Conservation (phyloP, 2,797 vertebrate genomes). For the Neosilurus mollespiculum region DNA sequence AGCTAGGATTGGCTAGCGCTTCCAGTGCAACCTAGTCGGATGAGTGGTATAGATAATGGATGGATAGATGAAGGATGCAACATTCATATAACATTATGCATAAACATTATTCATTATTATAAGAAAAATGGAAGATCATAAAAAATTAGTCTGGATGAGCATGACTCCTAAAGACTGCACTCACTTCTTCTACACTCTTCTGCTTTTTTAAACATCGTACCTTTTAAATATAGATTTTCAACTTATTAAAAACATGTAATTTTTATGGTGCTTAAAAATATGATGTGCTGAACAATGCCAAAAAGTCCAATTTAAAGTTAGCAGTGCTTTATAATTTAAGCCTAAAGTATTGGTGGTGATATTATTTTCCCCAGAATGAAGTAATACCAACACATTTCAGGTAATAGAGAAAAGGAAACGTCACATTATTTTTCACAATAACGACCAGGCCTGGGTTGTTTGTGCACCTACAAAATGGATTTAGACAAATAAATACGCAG, state of each 20-base stretch:
- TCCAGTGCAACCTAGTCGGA: too few species aligned
- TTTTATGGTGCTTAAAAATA: neutral
- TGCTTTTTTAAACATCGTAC: neutral
- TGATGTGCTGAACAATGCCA: neutral
- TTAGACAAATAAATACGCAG: constrained; percentile 41
- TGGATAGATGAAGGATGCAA: too few species aligned
- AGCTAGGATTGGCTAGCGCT: too few species aligned
- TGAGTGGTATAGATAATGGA: too few species aligned
- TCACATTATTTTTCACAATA: constrained; percentile 42
- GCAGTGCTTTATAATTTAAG: constrained; percentile 36
- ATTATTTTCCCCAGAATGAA: constrained; percentile 22
- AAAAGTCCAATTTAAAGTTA: constrained; percentile 14
- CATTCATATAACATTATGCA: neutral
- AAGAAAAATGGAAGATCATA: neutral
- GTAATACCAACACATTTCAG: constrained; percentile 22
- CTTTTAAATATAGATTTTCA: neutral
- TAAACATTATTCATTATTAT: neutral
- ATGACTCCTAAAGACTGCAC: neutral
- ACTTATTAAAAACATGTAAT: neutral
- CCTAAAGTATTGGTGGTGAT: constrained; percentile 35
- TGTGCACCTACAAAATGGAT: constrained; percentile 38
- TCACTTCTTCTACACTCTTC: constrained; percentile 43
- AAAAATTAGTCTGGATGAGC: neutral
- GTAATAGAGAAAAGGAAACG: constrained; percentile 11
- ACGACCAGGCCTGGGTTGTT: constrained; percentile 25